These are phyloP conservation scores for Atta colombica DNA, from an alignment of 1,140 invertebrate genomes.

Conservation along the genomic window DNA sequence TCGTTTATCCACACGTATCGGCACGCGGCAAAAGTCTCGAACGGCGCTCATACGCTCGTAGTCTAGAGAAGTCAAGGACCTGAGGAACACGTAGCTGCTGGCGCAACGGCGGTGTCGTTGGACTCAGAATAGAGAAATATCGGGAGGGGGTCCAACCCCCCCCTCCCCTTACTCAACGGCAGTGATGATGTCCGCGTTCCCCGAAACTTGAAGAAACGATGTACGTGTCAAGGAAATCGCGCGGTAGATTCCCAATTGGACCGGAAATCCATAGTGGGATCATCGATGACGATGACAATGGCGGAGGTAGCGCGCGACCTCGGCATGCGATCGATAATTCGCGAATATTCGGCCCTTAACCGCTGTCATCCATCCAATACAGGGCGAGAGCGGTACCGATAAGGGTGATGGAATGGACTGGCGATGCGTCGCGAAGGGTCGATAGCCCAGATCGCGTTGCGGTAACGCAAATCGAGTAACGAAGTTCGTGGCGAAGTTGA, in stretches of 20 bases:
- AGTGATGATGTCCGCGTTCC: neutral
- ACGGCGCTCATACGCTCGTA: conserved; percentile 50
- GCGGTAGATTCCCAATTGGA: conserved; percentile 15
- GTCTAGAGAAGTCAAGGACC: conserved; percentile 67
- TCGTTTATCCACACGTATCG: conserved; percentile 53
- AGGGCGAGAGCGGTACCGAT: conserved; percentile 10
- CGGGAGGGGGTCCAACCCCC: neutral
- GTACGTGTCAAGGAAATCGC: neutral
- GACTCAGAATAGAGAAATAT: conserved; percentile 60
- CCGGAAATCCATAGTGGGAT: conserved; percentile 39
- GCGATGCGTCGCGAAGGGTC: conserved; percentile 54
- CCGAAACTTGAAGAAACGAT: conserved; percentile 30
- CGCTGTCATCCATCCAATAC: conserved; percentile 61
- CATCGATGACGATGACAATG: conserved; percentile 21
- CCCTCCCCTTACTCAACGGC: neutral
- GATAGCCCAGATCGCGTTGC: conserved; percentile 51
- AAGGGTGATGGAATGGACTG: conserved; percentile 50
- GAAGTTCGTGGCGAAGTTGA: neutral
- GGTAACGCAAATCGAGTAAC: conserved; percentile 52
- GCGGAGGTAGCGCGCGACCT: conserved; percentile 14
- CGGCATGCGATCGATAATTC: conserved; percentile 54
- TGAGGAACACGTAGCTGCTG: conserved; percentile 48
- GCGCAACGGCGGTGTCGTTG: conserved; percentile 59
- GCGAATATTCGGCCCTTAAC: conserved; percentile 59
- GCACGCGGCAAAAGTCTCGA: conserved; percentile 54